phyloP scores from a whole-genome alignment of 2,797 vertebrate genomes.

The Parauchenoglanis ngamensis region DNA sequence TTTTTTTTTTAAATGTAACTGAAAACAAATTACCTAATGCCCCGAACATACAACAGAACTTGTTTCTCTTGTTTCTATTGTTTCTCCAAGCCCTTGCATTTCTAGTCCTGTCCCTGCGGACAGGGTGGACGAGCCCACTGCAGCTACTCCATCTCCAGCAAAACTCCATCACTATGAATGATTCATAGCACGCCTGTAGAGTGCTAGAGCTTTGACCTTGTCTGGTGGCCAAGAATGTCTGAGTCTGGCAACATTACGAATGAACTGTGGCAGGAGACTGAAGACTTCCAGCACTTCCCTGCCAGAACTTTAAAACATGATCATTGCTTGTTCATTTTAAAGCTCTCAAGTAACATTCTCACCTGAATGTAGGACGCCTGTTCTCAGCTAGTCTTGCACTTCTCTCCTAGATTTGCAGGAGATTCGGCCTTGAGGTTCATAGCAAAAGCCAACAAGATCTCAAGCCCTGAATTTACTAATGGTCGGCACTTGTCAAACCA shows the following conservation, averaged over 20 bases:
- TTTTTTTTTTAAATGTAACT: not conserved
- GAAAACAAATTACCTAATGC: not conserved
- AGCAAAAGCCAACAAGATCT: not conserved
- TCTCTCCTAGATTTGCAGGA: not conserved
- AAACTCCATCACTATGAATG: conserved; percentile 12
- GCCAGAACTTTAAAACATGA: not conserved
- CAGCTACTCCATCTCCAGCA: conserved; percentile 19
- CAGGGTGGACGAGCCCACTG: not conserved
- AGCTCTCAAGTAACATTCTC: not conserved
- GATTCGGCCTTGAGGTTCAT: not conserved
- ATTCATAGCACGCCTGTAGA: conserved; percentile 9
- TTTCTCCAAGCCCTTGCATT: conserved; percentile 4
- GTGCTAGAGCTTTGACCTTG: conserved; percentile 26
- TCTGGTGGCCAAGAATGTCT: conserved; percentile 24
- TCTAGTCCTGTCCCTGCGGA: not conserved
- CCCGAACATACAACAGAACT: not conserved
- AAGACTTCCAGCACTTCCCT: conserved; percentile 7
- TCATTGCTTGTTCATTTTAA: not conserved
- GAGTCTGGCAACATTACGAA: conserved; percentile 21
- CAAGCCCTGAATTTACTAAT: not conserved
- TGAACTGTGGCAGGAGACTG: conserved; percentile 5
- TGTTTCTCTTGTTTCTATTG: too few relatives aligned
- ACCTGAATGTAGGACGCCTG: not conserved
- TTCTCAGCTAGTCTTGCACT: not conserved
- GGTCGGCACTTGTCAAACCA: not conserved